Evolutionary conservation across 2,113 vertebrate species (phyloP).

Genomic region (Sitta europaea): DNA sequence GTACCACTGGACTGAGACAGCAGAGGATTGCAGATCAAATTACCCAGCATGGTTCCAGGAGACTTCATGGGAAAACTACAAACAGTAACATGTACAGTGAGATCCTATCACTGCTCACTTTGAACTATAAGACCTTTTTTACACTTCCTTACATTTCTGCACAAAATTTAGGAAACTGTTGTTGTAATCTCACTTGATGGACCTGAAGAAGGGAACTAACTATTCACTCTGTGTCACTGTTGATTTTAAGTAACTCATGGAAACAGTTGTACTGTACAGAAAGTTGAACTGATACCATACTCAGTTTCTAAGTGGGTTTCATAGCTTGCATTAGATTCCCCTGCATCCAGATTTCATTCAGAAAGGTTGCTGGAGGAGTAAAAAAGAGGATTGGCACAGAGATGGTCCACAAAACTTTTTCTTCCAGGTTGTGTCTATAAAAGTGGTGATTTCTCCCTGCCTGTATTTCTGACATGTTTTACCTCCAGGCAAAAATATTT

Average conservation of each 20-base stretch:
- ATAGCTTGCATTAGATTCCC: not conserved
- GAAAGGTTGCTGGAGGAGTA: not conserved
- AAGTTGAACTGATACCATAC: not conserved
- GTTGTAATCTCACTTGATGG: not conserved
- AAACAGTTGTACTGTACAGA: not conserved
- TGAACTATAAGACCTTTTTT: not conserved
- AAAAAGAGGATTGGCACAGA: accelerated
- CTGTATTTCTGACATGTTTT: not conserved
- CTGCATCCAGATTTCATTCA: not conserved
- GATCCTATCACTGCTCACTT: not conserved
- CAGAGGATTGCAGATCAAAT: not conserved
- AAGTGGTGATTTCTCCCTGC: not conserved
- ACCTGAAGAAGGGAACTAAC: not conserved
- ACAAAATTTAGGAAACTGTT: not conserved
- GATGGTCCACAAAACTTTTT: not conserved
- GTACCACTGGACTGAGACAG: accelerated
- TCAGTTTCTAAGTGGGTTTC: not conserved
- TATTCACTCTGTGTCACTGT: not conserved
- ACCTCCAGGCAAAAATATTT: not conserved
- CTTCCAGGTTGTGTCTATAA: accelerated
- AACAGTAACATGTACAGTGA: not conserved
- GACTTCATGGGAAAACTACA: not conserved
- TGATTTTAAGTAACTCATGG: not conserved
- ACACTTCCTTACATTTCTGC: accelerated
- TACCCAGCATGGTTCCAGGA: not conserved